Percentiles rank a stretch among this genome's conserved stretches.
phyloP scores from a whole-genome alignment of 2,797 vertebrate genomes.

The Pseudochirops cupreus region DNA sequence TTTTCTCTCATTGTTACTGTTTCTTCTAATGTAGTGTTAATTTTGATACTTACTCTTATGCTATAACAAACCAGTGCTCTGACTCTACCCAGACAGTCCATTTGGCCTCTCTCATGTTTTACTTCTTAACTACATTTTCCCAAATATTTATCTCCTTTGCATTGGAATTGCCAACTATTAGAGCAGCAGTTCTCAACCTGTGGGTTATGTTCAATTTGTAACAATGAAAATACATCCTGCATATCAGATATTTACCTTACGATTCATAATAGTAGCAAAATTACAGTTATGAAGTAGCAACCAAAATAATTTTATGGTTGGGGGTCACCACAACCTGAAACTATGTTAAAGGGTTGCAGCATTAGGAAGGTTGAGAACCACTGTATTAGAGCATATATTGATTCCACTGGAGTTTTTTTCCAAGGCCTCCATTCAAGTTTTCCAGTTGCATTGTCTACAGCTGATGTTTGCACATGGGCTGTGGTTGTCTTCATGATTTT shows the following conservation, averaged over 20 bases:
- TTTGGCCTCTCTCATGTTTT: neutral
- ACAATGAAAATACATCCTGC: no score
- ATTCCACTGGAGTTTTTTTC: neutral
- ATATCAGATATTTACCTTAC: no score
- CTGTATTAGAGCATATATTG: neutral
- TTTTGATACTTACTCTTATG: neutral
- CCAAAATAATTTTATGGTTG: no score
- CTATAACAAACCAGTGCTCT: neutral
- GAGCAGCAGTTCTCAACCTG: neutral
- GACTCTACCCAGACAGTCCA: neutral
- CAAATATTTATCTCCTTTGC: neutral
- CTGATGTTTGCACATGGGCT: neutral
- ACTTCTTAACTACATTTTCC: neutral
- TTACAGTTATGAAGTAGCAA: no score
- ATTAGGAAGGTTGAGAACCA: no score
- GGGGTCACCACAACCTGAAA: no score
- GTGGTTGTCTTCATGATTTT: neutral
- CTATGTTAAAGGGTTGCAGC: no score
- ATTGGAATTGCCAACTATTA: neutral
- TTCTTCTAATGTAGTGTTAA: neutral
- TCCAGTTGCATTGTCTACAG: neutral
- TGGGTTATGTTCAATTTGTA: no score
- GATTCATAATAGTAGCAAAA: no score
- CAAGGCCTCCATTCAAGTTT: neutral
- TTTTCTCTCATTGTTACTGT: neutral